Percentiles rank a stretch among this genome's conserved stretches.
Evolutionary conservation across 1,140 invertebrate species (phyloP).

Genomic region (Marisa cornuarietis): DNA sequence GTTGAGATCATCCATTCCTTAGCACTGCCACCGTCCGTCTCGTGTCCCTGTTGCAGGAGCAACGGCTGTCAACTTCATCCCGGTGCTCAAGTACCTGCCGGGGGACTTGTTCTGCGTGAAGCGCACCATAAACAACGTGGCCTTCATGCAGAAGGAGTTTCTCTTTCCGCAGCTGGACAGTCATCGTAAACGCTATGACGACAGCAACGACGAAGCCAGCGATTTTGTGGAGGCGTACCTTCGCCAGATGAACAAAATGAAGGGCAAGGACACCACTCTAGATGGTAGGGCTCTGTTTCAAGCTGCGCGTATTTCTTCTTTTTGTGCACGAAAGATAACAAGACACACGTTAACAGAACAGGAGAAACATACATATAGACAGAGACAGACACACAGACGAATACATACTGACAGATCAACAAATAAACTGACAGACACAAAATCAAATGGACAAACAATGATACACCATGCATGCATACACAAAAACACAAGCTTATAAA

Average conservation of each 20-base stretch:
- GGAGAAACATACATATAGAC: no score
- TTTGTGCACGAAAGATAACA: no score
- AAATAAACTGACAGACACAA: not conserved
- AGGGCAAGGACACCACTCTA: not conserved
- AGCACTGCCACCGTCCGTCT: not conserved
- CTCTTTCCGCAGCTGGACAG: not conserved
- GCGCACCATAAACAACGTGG: not conserved
- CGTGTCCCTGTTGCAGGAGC: not conserved
- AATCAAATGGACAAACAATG: not conserved
- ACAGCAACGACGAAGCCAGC: conserved; percentile 16
- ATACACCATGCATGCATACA: no score
- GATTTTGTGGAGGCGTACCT: conserved; percentile 41
- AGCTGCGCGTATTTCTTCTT: not conserved
- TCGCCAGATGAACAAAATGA: conserved; percentile 7
- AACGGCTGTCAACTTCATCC: conserved; percentile 33
- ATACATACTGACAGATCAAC: not conserved
- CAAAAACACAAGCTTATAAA: no score
- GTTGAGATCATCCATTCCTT: not conserved
- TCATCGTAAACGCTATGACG: not conserved
- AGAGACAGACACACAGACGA: no score
- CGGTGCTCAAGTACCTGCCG: conserved; percentile 30
- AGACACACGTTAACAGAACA: not conserved
- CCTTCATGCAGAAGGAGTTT: conserved; percentile 1
- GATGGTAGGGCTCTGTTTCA: not conserved
- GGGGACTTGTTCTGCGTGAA: conserved; percentile 38